Evolutionary conservation across 2,113 vertebrate genomes (phyloP).

Genomic region (Spea bombifrons): DNA sequence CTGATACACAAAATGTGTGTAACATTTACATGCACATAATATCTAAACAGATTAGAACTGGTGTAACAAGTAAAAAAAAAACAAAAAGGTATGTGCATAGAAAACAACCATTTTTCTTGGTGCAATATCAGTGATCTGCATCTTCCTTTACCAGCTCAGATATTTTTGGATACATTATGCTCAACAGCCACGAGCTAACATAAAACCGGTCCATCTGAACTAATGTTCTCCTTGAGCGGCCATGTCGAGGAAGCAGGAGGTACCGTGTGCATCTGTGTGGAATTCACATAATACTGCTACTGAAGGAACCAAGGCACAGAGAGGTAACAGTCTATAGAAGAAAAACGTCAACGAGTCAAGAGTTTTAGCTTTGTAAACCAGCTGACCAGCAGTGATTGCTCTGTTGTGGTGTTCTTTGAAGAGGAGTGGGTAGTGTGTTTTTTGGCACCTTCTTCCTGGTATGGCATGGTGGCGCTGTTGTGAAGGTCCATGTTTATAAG

Average conservation of each 20-base stretch:
- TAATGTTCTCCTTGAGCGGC: not conserved
- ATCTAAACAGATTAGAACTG: not conserved
- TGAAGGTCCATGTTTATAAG: conserved; percentile 79
- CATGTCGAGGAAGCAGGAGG: not conserved
- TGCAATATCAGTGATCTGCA: not conserved
- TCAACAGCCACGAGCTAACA: not conserved
- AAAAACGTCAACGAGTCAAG: conserved; percentile 80
- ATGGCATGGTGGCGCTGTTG: conserved; percentile 83
- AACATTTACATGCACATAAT: conserved; percentile 26
- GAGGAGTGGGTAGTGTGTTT: conserved; percentile 58
- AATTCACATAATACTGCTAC: conserved; percentile 55
- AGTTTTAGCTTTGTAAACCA: conserved; percentile 85
- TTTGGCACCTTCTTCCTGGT: conserved; percentile 75
- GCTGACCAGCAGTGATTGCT: conserved; percentile 80
- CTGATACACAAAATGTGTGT: not conserved
- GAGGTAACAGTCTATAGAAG: conserved; percentile 48
- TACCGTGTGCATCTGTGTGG: not conserved
- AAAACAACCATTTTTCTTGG: not conserved
- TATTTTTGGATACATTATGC: not conserved
- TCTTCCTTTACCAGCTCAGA: conserved; percentile 10
- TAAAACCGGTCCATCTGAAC: not conserved
- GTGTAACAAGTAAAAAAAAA: not conserved
- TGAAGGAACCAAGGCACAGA: conserved; percentile 64
- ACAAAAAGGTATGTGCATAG: not conserved
- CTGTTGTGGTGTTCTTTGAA: conserved; percentile 62